Evolutionary conservation across 2,797 vertebrate species (phyloP).

Genomic region (Anas capensis): DNA sequence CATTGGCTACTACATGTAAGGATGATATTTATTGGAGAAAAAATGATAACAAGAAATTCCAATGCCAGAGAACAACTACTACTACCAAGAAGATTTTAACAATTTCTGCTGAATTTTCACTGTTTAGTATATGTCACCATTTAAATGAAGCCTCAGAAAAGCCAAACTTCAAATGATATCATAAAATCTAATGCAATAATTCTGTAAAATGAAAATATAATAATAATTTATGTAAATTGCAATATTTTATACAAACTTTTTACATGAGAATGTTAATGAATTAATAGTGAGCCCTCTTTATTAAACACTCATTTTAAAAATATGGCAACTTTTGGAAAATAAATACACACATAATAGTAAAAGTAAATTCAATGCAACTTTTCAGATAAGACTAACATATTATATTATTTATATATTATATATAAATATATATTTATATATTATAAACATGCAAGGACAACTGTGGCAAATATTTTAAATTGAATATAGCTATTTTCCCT

Average conservation of each 20-base stretch:
- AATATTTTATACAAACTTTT: constrained; percentile 35
- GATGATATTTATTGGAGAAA: background rate
- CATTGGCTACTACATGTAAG: background rate
- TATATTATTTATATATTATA: background rate
- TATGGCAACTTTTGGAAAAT: background rate
- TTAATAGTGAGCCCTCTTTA: constrained; percentile 38
- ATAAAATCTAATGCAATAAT: constrained; percentile 39
- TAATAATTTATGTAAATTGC: constrained; percentile 39
- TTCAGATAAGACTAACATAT: background rate
- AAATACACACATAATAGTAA: background rate
- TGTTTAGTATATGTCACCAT: background rate
- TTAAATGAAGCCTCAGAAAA: constrained; percentile 41
- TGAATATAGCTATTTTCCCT: background rate
- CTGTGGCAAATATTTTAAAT: background rate
- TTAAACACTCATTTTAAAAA: constrained; percentile 35
- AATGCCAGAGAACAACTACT: background rate
- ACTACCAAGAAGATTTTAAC: background rate
- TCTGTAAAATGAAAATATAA: constrained; percentile 36
- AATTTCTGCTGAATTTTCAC: background rate
- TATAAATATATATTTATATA: too few relatives aligned
- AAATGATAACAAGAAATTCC: background rate
- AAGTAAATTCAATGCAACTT: background rate
- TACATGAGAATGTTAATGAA: constrained; percentile 34
- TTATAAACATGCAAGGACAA: background rate
- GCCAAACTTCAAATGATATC: constrained; percentile 14